Conservation (phyloP, 1,140 invertebrate species). For the Drosophila lacertosa region DNA sequence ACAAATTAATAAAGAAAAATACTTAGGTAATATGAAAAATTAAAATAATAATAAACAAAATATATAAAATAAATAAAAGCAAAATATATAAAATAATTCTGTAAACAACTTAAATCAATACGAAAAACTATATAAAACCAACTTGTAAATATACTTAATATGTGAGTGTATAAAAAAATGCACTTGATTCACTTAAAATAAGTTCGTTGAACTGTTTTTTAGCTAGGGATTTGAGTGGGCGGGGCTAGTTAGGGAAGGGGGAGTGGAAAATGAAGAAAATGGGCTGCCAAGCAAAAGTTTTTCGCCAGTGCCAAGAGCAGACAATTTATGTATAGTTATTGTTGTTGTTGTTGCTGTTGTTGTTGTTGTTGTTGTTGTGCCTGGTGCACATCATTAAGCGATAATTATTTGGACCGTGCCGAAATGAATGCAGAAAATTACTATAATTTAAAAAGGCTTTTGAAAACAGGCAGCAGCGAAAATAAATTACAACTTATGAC, state of each 20-base stretch:
- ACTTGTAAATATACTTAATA: not conserved
- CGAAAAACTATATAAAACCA: too few relatives aligned
- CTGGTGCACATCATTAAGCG: conserved; percentile 76
- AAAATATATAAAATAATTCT: too few relatives aligned
- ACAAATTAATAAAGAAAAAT: too few relatives aligned
- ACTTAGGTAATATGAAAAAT: too few relatives aligned
- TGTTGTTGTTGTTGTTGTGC: conserved; percentile 22
- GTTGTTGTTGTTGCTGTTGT: conserved; percentile 10
- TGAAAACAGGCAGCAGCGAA: not conserved
- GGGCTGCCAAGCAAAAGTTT: conserved; percentile 20
- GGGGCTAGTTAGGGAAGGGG: not conserved
- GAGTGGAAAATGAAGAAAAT: not conserved
- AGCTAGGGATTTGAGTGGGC: not conserved
- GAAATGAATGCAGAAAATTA: conserved; percentile 38
- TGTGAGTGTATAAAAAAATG: conserved; percentile 17
- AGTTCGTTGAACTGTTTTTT: conserved; percentile 49
- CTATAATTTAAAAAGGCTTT: conserved; percentile 19
- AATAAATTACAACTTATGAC: not conserved
- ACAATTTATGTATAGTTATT: conserved; percentile 60
- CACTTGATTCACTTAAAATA: conserved; percentile 27
- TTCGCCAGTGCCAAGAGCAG: conserved; percentile 51
- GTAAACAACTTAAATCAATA: too few relatives aligned
- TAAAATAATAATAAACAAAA: too few relatives aligned
- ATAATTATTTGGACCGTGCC: conserved; percentile 64
- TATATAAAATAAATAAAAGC: too few relatives aligned